Conservation (phyloP, 2,888 invertebrate species). For the Eupithecia exiguata region DNA sequence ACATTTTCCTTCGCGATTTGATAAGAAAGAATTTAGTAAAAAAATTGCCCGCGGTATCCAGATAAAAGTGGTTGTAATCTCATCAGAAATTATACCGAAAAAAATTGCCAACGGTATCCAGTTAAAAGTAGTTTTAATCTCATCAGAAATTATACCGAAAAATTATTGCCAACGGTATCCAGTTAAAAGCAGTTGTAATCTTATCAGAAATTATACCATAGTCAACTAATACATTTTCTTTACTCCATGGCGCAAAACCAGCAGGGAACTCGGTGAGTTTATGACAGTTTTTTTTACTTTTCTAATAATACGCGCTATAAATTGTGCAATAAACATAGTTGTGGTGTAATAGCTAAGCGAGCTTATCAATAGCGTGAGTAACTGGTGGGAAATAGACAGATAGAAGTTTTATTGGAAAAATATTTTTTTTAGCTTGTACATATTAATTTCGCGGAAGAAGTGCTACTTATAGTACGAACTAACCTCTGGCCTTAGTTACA, state of each 20-base stretch:
- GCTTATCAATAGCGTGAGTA: slow-evolving; percentile 17
- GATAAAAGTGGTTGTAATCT: too few relatives aligned
- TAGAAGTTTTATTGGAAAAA: not conserved
- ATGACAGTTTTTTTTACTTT: slow-evolving; percentile 54
- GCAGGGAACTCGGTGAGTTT: slow-evolving; percentile 45
- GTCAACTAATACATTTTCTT: slow-evolving; percentile 1
- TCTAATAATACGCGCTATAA: slow-evolving; percentile 60
- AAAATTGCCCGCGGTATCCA: too few relatives aligned
- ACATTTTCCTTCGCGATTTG: too few relatives aligned
- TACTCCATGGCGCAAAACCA: slow-evolving; percentile 33
- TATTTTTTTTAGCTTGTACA: not conserved
- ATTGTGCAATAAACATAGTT: slow-evolving; percentile 70
- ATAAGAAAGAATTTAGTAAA: too few relatives aligned
- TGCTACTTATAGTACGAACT: not conserved
- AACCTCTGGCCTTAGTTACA: too few relatives aligned
- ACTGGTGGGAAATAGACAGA: not conserved
- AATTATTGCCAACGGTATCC: too few relatives aligned
- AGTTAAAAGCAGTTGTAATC: too few relatives aligned
- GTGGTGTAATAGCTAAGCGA: slow-evolving; percentile 56
- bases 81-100: not conserved
- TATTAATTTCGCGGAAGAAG: not conserved
- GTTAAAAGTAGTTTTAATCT: too few relatives aligned
- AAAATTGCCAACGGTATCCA: too few relatives aligned
- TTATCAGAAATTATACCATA: not conserved
- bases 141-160: too few relatives aligned